A percentile compares a stretch with the other conserved stretches of the same genome.
phyloP scores from a whole-genome alignment of 2,113 vertebrate species.

The Pan paniscus region DNA sequence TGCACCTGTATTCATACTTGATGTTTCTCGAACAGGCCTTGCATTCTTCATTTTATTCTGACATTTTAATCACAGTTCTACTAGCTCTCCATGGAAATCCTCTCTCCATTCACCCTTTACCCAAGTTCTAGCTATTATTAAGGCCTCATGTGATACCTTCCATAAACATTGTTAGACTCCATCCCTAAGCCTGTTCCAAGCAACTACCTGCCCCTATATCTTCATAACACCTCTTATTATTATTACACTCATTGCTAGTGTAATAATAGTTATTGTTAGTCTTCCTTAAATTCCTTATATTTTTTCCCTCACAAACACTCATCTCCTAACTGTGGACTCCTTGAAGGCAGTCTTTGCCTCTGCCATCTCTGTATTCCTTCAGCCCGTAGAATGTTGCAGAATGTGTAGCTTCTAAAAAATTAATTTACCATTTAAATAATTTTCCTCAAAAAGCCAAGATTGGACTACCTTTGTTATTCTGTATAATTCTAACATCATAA shows the following conservation, averaged over 20 bases:
- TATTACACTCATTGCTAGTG: background rate
- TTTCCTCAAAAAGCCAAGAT: background rate
- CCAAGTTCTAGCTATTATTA: background rate
- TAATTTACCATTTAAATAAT: background rate
- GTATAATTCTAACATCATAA: background rate
- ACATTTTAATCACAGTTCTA: background rate
- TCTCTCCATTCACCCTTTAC: background rate
- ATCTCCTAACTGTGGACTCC: background rate
- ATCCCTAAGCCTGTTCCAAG: background rate
- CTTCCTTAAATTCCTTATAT: background rate
- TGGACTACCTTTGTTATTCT: background rate
- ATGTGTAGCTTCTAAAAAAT: background rate
- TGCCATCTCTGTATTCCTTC: background rate
- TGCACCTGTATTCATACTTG: background rate
- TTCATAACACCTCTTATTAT: background rate
- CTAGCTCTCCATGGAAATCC: background rate
- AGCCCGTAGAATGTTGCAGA: background rate
- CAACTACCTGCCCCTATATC: background rate
- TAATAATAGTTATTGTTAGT: background rate
- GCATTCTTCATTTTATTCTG: background rate
- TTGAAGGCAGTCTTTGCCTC: background rate
- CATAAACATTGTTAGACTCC: background rate
- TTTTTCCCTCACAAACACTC: background rate
- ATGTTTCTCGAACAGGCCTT: background rate
- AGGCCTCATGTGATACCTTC: background rate